phyloP scores from a whole-genome alignment of 2,888 invertebrate genomes.

The Dynastes hyllus region DNA sequence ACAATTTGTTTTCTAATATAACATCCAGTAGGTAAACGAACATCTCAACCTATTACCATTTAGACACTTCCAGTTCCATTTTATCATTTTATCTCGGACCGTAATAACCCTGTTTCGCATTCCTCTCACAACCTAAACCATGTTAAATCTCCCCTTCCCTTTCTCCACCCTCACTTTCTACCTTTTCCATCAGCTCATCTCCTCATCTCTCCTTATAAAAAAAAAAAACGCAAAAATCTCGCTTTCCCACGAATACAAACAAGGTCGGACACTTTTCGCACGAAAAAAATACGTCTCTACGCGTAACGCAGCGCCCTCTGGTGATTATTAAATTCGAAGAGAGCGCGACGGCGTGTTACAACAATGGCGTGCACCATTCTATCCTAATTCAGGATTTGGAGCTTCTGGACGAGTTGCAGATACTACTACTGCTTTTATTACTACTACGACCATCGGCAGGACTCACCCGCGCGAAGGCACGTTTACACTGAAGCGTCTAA shows the following conservation, averaged over 20 bases:
- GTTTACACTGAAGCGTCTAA: conserved; percentile 53
- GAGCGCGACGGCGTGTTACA: conserved; percentile 17
- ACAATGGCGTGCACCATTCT: conserved; percentile 59
- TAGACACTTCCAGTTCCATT: neutral
- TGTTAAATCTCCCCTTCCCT: neutral
- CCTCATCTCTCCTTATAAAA: neutral
- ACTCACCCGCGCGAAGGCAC: neutral
- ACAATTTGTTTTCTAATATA: too few species aligned
- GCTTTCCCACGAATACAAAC: conserved; percentile 7
- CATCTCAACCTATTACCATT: too few species aligned
- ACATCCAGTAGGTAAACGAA: too few species aligned
- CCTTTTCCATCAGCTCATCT: neutral
- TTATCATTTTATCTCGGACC: conserved; percentile 5
- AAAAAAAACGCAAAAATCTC: conserved; percentile 6
- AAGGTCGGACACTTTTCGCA: conserved; percentile 13
- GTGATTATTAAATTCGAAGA: conserved; percentile 37
- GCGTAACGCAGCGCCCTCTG: conserved; percentile 8
- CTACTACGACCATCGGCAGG: too few species aligned
- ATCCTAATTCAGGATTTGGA: conserved; percentile 69
- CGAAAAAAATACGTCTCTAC: neutral
- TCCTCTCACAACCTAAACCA: conserved; percentile 1
- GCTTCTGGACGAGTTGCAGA: conserved; percentile 58
- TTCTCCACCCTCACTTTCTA: too few species aligned
- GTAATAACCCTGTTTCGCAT: neutral
- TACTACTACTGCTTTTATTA: neutral